Conservation (phyloP, 2,797 vertebrate species). For the Platyrinchus mystaceus region DNA sequence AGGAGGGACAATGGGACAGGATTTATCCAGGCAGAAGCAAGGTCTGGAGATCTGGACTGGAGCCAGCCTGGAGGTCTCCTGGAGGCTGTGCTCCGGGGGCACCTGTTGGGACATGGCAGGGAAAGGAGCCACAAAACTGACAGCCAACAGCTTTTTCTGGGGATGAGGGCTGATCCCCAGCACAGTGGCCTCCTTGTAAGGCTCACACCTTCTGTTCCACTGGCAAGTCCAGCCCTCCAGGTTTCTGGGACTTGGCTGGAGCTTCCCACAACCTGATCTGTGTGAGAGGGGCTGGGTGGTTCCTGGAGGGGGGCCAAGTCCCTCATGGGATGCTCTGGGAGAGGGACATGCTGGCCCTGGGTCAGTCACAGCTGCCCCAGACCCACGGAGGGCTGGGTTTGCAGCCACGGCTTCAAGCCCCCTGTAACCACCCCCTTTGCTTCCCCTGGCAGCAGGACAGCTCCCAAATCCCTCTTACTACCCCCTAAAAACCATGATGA, state of each 20-base stretch:
- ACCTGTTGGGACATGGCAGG: neutral
- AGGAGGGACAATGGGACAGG: fast-evolving
- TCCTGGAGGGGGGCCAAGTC: neutral
- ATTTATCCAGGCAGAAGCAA: neutral
- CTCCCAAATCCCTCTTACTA: neutral
- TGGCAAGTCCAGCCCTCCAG: neutral
- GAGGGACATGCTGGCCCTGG: neutral
- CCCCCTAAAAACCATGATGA: neutral
- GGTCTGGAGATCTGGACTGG: neutral
- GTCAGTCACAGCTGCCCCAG: neutral
- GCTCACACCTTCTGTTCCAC: neutral
- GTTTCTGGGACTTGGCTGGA: neutral
- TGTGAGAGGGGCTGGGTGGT: neutral
- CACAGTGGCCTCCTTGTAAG: neutral
- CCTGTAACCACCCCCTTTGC: neutral
- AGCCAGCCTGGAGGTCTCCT: neutral
- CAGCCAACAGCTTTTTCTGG: neutral
- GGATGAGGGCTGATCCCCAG: neutral
- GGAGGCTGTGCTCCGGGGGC: neutral
- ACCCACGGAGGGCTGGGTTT: neutral
- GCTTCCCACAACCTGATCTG: neutral
- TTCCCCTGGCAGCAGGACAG: neutral
- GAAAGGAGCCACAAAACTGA: neutral
- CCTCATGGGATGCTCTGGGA: neutral
- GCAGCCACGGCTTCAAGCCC: neutral